Evolutionary conservation across 53 echinoderm and acorn worm genomes (phyloP).

Genomic region (Holothuria scabra): DNA sequence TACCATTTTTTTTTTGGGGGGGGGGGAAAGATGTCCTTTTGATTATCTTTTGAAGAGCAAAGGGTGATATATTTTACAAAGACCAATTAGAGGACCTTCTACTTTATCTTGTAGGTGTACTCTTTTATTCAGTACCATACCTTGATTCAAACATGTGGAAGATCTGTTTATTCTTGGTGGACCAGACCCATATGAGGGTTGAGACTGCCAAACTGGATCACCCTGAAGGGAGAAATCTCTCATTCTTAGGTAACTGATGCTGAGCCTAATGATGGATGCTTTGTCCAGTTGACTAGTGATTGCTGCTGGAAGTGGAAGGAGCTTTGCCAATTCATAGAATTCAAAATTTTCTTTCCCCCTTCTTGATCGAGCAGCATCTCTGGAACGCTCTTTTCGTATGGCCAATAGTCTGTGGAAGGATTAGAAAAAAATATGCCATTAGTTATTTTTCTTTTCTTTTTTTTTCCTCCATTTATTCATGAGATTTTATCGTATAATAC

Average conservation of each 20-base stretch:
- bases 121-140: background rate
- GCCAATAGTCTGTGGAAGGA: constrained; percentile 73
- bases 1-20: no score
- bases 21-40: no score
- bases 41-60: no score
- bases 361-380: constrained; percentile 90
- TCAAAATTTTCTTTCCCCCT: constrained; percentile 99
- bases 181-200: constrained; percentile 32
- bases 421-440: background rate
- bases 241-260: constrained; percentile 97
- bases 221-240: constrained; percentile 88
- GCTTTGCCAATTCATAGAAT: constrained; percentile 97
- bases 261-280: constrained; percentile 96
- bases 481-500: no score
- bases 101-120: no score
- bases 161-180: constrained; percentile 37
- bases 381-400: constrained; percentile 90
- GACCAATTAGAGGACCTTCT: no score
- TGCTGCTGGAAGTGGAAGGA: constrained; percentile 94
- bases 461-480: no score
- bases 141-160: constrained; percentile 45
- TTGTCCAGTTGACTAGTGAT: constrained; percentile 99
- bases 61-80: no score
- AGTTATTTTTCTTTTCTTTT: no score
- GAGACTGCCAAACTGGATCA: constrained; percentile 89